Conservation (phyloP, 2,888 invertebrate genomes). For the Lasioglossum leucozonium region DNA sequence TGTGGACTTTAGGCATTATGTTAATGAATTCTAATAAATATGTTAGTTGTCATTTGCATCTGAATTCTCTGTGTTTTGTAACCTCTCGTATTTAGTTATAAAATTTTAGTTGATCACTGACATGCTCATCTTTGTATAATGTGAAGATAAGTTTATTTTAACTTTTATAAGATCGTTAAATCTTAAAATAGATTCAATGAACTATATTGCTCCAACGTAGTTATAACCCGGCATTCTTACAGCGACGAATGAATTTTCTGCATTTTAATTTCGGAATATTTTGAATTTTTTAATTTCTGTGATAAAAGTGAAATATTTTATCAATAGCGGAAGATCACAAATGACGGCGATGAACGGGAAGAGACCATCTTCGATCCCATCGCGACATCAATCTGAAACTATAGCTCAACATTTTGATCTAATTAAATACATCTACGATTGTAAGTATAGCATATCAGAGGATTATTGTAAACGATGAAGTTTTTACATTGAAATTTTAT, state of each 20-base stretch:
- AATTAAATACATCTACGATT: conserved; percentile 92
- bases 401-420: conserved; percentile 90
- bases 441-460: conserved; percentile 71
- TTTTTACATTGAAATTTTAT: not conserved
- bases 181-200: conserved; percentile 39
- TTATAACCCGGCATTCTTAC: not conserved
- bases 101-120: not conserved
- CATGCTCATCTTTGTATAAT: not conserved
- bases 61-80: not conserved
- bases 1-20: not conserved
- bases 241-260: not conserved
- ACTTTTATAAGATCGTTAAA: conserved; percentile 32
- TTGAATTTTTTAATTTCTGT: not conserved
- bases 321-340: conserved; percentile 79
- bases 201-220: not conserved
- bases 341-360: conserved; percentile 83
- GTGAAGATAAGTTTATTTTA: conserved; percentile 29
- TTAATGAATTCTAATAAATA: conserved; percentile 30
- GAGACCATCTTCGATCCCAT: conserved; percentile 79
- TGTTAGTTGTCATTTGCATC: not conserved
- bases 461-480: not conserved
- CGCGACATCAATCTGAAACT: conserved; percentile 80
- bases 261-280: not conserved
- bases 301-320: conserved; percentile 11
- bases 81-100: not conserved